phyloP scores from a whole-genome alignment of 1,140 invertebrate genomes.

The Drosophila neocordata region DNA sequence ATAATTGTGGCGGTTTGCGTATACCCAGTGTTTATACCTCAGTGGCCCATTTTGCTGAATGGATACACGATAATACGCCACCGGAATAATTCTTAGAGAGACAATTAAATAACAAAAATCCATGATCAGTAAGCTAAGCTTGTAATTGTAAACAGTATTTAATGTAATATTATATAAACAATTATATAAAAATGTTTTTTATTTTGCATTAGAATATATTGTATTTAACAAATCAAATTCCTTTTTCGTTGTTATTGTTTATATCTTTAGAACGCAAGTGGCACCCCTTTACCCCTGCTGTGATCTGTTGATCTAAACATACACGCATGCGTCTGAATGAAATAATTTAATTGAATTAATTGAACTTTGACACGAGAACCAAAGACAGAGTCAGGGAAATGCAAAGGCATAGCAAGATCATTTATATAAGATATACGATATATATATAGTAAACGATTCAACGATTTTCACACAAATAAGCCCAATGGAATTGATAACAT shows the following conservation, averaged over 20 bases:
- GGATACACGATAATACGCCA: slow-evolving; percentile 88
- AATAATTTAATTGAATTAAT: slow-evolving; percentile 81
- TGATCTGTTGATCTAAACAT: slow-evolving; percentile 40
- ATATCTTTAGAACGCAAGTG: not conserved
- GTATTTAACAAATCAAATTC: not conserved
- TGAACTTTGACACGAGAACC: slow-evolving; percentile 70
- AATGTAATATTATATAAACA: slow-evolving; percentile 24
- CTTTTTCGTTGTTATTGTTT: slow-evolving; percentile 5
- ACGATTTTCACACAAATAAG: not conserved
- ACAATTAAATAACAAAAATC: not conserved
- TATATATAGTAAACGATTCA: too few species aligned
- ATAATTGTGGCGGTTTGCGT: slow-evolving; percentile 87
- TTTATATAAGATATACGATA: slow-evolving; percentile 39
- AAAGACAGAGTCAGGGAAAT: slow-evolving; percentile 14
- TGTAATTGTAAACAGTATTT: slow-evolving; percentile 20
- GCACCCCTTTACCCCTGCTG: slow-evolving; percentile 14
- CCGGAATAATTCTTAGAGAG: slow-evolving; percentile 71
- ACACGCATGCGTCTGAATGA: slow-evolving; percentile 30
- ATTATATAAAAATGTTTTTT: not conserved
- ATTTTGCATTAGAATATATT: not conserved
- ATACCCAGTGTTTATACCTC: slow-evolving; percentile 88
- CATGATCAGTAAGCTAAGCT: slow-evolving; percentile 30
- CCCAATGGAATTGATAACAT: too few species aligned
- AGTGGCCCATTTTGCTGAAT: slow-evolving; percentile 86
- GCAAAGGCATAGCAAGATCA: slow-evolving; percentile 54